Evolutionary conservation across 2,888 invertebrate species (phyloP), one percentile per base, ranked within the genome.

Genomic region (Coremacera marginata): DNA sequence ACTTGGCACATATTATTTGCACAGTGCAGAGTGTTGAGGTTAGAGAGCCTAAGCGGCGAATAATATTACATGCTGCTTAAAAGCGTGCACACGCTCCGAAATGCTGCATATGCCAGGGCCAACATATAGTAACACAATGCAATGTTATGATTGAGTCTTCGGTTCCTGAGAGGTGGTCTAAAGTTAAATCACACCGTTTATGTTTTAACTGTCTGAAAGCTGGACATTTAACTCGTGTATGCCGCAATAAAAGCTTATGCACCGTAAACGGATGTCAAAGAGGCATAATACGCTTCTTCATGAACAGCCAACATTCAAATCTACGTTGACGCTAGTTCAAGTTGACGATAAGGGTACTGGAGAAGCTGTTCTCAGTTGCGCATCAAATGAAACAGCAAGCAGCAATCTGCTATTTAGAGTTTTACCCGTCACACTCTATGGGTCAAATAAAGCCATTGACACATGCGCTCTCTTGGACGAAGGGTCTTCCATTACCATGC

Each of bases 1-100:
- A 67, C 77, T 82, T 9, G 81, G 80, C 8, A 79, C 79, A 63
- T 72, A 79, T 5, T 78, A 74, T 57, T 5, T n/a, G n/a, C n/a
- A n/a, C n/a, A n/a, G n/a, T n/a, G n/a, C n/a, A n/a, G n/a, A n/a
- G n/a, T n/a, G n/a, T n/a, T n/a, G n/a, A n/a, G n/a, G n/a, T n/a
- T n/a, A n/a, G n/a, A n/a, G n/a, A n/a, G n/a, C n/a, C n/a, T n/a
- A n/a, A n/a, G n/a, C n/a, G n/a, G n/a, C n/a, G n/a, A n/a, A n/a
- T n/a, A n/a, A n/a, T n/a, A n/a, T n/a, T n/a, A n/a, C n/a, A n/a
- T n/a, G n/a, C n/a, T n/a, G n/a, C n/a, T n/a, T 3, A 31, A 31
- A 31, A 31, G 31, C 31, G 31, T 31, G 3, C 31, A 31, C 31
- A 31, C 31, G 8, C 37, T 37, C 37, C 37, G 37, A 37, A 37